Conservation (phyloP, 1,140 invertebrate species). For the Danaus melanippus region DNA sequence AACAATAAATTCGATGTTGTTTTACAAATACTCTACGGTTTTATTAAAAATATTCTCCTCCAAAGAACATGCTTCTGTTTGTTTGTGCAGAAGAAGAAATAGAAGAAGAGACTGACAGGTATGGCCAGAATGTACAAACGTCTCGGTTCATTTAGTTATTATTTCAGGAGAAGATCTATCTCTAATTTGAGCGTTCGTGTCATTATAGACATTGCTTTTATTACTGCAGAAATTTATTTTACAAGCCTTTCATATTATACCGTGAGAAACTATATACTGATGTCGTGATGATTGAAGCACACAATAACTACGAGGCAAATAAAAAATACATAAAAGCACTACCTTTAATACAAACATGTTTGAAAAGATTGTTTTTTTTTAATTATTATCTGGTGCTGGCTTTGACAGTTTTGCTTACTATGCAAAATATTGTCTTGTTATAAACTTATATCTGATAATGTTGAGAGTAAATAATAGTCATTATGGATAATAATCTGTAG, state of each 20-base stretch:
- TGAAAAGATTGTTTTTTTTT: too few species aligned
- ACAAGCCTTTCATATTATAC: conserved; percentile 1
- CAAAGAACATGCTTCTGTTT: conserved; percentile 24
- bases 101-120: conserved; percentile 12
- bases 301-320: too few species aligned
- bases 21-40: conserved; percentile 47
- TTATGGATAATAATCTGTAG: too few species aligned
- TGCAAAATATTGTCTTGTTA: too few species aligned
- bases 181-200: conserved; percentile 62
- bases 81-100: not conserved
- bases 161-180: conserved; percentile 8
- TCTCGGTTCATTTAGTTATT: not conserved
- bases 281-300: too few species aligned
- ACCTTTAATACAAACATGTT: too few species aligned
- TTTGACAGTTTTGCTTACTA: too few species aligned
- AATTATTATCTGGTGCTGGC: too few species aligned
- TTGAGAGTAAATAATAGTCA: too few species aligned
- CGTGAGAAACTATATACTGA: too few species aligned
- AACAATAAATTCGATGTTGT: conserved; percentile 69
- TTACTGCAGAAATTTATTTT: not conserved
- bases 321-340: too few species aligned
- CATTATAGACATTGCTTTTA: conserved; percentile 55
- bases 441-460: too few species aligned
- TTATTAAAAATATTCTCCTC: conserved; percentile 29
- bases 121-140: conserved; percentile 15